phyloP scores from a whole-genome alignment of 2,888 invertebrate species.

The Hirudinaria manillensis region DNA sequence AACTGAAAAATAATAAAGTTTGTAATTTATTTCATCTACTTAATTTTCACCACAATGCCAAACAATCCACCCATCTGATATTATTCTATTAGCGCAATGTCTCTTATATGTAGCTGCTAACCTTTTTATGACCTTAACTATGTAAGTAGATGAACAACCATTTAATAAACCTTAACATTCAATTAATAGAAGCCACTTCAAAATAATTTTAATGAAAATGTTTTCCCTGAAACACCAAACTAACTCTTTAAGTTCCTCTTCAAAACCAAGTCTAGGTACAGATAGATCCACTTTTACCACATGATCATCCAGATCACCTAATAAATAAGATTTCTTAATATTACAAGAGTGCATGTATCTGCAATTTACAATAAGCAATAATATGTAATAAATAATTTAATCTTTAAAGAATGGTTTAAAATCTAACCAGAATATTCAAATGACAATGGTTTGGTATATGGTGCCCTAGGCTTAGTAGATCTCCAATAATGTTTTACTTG shows the following conservation, averaged over 20 bases:
- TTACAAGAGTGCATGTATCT: too few relatives aligned
- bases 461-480: constrained; percentile 27
- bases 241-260: constrained; percentile 26
- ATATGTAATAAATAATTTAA: too few relatives aligned
- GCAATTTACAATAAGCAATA: too few relatives aligned
- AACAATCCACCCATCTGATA: too few relatives aligned
- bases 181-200: neutral
- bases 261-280: constrained; percentile 25
- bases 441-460: constrained; percentile 34
- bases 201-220: neutral
- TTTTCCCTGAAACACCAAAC: neutral
- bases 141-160: too few relatives aligned
- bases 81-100: too few relatives aligned
- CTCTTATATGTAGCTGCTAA: too few relatives aligned
- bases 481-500: constrained; percentile 20
- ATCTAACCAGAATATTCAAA: constrained; percentile 36
- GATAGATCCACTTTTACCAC: constrained; percentile 17
- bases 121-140: too few relatives aligned
- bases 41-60: too few relatives aligned
- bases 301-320: constrained; percentile 20
- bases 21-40: neutral
- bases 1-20: constrained; percentile 59
- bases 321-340: too few relatives aligned
- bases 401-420: neutral
- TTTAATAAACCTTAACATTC: too few relatives aligned